These are phyloP conservation scores for Parotocinclus haroldoi DNA, from an alignment of 2,797 vertebrate species.

Conservation along the genomic window DNA sequence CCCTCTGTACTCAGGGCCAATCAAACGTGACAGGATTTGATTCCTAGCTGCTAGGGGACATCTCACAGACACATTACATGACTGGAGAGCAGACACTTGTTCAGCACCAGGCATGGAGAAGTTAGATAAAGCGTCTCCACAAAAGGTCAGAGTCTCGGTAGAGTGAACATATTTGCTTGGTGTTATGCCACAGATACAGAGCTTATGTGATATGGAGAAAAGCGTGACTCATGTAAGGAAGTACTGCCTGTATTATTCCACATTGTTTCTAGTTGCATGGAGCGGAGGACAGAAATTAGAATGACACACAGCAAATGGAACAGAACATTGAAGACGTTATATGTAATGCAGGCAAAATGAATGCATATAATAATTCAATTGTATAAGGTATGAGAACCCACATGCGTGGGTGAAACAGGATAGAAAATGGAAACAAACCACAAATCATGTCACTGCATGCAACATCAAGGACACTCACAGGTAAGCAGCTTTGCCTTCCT, in stretches of 20 bases:
- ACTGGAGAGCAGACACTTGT: conserved; percentile 27
- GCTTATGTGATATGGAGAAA: conserved; percentile 11
- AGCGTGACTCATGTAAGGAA: conserved; percentile 13
- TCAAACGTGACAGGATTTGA: conserved; percentile 40
- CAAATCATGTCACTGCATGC: neutral
- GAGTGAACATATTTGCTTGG: conserved; percentile 12
- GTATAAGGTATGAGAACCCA: neutral
- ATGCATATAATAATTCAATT: conserved; percentile 5
- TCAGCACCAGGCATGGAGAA: conserved; percentile 24
- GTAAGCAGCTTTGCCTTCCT: conserved; percentile 97
- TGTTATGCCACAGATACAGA: conserved; percentile 8
- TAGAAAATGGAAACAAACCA: too few species aligned
- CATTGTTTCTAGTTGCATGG: conserved; percentile 11
- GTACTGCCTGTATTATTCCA: conserved; percentile 10
- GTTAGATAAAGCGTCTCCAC: conserved; percentile 32
- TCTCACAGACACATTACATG: conserved; percentile 20
- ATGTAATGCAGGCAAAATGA: too few species aligned
- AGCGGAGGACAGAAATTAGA: conserved; percentile 29
- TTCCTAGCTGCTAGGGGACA: conserved; percentile 17
- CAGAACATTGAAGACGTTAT: too few species aligned
- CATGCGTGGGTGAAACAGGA: too few species aligned
- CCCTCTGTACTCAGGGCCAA: conserved; percentile 36
- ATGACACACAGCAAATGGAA: conserved; percentile 12
- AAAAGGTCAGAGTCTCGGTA: conserved; percentile 32
- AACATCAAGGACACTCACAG: conserved; percentile 78